Conservation (phyloP, 2,113 vertebrate species). For the Rhipidura dahli region DNA sequence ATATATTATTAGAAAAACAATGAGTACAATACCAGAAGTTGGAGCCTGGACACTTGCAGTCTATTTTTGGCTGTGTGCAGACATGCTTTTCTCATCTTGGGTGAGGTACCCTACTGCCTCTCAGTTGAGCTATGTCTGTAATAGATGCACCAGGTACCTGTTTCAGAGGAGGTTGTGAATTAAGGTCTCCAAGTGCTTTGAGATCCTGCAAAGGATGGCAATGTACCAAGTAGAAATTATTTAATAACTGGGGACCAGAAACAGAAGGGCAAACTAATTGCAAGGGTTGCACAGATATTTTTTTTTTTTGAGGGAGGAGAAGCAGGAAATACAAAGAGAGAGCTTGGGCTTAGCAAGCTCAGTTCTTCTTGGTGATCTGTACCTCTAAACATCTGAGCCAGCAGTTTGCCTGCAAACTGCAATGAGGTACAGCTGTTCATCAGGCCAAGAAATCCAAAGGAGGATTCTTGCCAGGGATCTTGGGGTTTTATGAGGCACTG, state of each 20-base stretch:
- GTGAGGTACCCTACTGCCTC: background rate
- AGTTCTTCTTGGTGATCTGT: background rate
- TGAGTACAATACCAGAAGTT: background rate
- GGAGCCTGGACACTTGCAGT: background rate
- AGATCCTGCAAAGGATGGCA: background rate
- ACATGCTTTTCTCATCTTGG: background rate
- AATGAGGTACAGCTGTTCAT: constrained; percentile 4
- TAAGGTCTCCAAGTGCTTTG: background rate
- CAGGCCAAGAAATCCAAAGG: background rate
- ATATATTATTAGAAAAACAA: background rate
- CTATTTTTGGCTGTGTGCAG: background rate
- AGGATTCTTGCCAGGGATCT: background rate
- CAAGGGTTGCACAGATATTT: background rate
- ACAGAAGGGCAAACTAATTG: background rate
- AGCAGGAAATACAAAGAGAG: background rate
- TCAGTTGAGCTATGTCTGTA: background rate
- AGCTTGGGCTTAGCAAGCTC: background rate
- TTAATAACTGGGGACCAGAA: background rate
- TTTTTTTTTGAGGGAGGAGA: background rate
- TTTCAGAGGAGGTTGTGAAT: background rate
- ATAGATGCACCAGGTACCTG: background rate
- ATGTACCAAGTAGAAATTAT: background rate
- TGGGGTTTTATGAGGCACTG: background rate
- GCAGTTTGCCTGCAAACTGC: background rate
- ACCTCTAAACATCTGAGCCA: background rate